Evolutionary conservation across 2,797 vertebrate genomes (phyloP).

Genomic region (Thamnophis elegans): DNA sequence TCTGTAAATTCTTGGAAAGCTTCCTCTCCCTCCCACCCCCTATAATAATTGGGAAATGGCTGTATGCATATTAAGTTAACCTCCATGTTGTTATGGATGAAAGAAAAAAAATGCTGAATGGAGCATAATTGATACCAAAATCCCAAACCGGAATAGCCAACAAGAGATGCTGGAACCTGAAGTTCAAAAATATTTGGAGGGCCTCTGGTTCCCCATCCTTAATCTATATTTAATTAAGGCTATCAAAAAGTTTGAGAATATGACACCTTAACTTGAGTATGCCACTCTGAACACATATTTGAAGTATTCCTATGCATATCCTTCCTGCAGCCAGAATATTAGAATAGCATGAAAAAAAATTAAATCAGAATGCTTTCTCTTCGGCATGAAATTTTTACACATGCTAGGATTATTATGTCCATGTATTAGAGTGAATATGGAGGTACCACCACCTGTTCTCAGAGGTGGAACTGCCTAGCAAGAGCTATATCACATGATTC

Average conservation of each 20-base stretch:
- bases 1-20: background rate
- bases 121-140: background rate
- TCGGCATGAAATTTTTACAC: background rate
- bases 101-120: background rate
- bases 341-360: background rate
- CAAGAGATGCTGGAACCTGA: background rate
- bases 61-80: background rate
- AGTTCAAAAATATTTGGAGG: background rate
- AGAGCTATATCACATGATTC: constrained; percentile 3
- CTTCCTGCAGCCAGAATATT: background rate
- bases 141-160: background rate
- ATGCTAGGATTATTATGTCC: background rate
- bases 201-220: background rate
- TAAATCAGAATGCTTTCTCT: background rate
- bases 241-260: background rate
- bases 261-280: background rate
- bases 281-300: background rate
- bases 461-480: background rate
- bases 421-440: background rate
- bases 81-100: background rate
- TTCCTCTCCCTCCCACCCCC: background rate
- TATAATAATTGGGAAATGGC: background rate
- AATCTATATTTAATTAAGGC: background rate
- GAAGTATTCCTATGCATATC: background rate
- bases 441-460: background rate